These are phyloP conservation scores for Pasiphila rectangulata DNA, from an alignment of 2,888 invertebrate genomes.

Conservation along the genomic window DNA sequence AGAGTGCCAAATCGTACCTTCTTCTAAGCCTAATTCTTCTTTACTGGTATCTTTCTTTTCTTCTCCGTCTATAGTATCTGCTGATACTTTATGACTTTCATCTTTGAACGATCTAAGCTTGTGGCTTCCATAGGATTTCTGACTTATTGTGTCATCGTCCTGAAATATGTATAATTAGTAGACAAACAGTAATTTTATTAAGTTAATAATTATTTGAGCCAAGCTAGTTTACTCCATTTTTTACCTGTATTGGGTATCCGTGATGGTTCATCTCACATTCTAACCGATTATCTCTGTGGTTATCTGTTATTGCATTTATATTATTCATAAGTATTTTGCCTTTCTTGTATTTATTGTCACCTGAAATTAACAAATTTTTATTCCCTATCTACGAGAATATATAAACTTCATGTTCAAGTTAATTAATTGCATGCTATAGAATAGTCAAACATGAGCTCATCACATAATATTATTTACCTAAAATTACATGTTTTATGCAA, in stretches of 20 bases:
- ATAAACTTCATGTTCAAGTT: no score
- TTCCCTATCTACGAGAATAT: background rate
- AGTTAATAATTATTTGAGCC: background rate
- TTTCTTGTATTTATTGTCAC: conserved; percentile 91
- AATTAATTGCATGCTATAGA: no score
- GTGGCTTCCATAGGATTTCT: conserved; percentile 95
- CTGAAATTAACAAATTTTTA: conserved; percentile 54
- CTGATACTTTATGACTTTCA: conserved; percentile 94
- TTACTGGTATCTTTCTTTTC: conserved; percentile 94
- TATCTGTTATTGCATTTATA: conserved; percentile 88
- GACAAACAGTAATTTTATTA: background rate
- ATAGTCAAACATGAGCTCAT: no score
- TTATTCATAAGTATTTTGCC: conserved; percentile 90
- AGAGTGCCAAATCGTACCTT: conserved; percentile 72
- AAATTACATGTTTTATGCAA: no score
- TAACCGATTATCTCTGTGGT: conserved; percentile 87
- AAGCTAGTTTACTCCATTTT: no score
- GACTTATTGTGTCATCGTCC: conserved; percentile 91
- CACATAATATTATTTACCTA: no score
- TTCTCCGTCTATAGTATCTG: conserved; percentile 92
- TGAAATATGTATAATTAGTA: conserved; percentile 39
- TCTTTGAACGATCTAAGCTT: conserved; percentile 93
- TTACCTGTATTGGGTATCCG: conserved; percentile 83
- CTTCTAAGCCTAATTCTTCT: conserved; percentile 92
- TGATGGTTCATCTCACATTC: conserved; percentile 88